phyloP scores from a whole-genome alignment of 2,888 invertebrate species.

The Elaeidobius kamerunicus region DNA sequence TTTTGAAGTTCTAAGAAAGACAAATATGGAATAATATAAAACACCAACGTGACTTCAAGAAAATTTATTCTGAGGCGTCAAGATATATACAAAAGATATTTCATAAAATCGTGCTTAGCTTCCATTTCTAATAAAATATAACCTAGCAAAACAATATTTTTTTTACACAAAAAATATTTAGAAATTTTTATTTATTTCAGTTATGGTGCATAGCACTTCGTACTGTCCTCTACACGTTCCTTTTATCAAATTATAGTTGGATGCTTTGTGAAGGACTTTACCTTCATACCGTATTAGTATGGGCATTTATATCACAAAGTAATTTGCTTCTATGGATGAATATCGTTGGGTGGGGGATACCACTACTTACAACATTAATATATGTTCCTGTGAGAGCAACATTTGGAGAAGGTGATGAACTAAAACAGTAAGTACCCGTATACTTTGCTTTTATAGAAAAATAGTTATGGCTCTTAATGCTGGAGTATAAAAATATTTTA shows the following conservation, averaged over 20 bases:
- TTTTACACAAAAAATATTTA: no score
- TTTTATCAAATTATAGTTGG: slow-evolving; percentile 93
- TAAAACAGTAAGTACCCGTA: slow-evolving; percentile 60
- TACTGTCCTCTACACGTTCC: slow-evolving; percentile 80
- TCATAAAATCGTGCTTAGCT: no score
- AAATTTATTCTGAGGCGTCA: no score
- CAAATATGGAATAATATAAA: no score
- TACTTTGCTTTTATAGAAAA: no score
- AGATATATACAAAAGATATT: no score
- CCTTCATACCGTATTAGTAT: slow-evolving; percentile 88
- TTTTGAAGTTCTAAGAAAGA: no score
- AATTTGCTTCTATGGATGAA: slow-evolving; percentile 80
- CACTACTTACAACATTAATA: slow-evolving; percentile 62
- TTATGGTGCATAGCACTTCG: slow-evolving; percentile 79
- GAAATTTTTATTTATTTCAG: slow-evolving; percentile 52
- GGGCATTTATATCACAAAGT: slow-evolving; percentile 87
- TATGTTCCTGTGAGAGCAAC: slow-evolving; percentile 65
- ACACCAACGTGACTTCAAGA: no score
- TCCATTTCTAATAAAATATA: no score
- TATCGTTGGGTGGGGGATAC: slow-evolving; percentile 81
- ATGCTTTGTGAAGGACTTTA: slow-evolving; percentile 95
- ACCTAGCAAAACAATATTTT: background rate
- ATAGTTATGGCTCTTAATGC: no score
- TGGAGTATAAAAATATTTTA: no score
- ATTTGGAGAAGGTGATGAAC: slow-evolving; percentile 52